Percentiles rank a stretch among this genome's conserved stretches.
Conservation (phyloP, 2,797 vertebrate genomes). For the Poecilia wingei region DNA sequence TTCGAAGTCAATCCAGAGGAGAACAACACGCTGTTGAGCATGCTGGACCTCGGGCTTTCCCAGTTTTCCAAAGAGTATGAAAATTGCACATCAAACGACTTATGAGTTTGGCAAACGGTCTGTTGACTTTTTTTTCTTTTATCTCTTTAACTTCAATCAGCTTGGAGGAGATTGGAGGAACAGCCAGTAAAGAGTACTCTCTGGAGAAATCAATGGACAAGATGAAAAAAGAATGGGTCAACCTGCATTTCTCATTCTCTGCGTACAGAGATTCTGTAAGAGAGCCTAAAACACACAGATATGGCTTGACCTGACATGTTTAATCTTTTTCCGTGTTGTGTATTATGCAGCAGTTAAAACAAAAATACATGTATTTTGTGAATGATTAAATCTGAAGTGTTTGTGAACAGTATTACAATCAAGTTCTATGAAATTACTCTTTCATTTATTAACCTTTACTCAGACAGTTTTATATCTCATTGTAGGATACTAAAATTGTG, state of each 20-base stretch:
- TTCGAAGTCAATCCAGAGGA: conserved; percentile 81
- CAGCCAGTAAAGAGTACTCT: conserved; percentile 91
- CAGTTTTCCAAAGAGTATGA: conserved; percentile 86
- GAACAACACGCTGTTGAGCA: conserved; percentile 82
- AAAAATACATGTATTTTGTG: not conserved
- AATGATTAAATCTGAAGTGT: not conserved
- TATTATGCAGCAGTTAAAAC: not conserved
- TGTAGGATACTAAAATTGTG: conserved; percentile 86
- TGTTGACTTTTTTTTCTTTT: not conserved
- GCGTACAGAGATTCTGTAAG: conserved; percentile 90
- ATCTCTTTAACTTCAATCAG: conserved; percentile 65
- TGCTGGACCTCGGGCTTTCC: conserved; percentile 86
- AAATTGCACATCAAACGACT: not conserved
- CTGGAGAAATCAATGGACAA: conserved; percentile 90
- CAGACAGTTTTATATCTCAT: conserved; percentile 42
- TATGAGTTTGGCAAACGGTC: not conserved
- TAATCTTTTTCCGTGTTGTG: not conserved
- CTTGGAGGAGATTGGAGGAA: conserved; percentile 86
- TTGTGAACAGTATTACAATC: not conserved
- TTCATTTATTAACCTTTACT: not conserved
- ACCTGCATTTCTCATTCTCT: conserved; percentile 79
- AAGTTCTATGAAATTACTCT: not conserved
- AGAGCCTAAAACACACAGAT: conserved; percentile 9
- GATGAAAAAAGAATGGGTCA: conserved; percentile 89
- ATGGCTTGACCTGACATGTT: not conserved